Conservation (phyloP, 1,140 invertebrate genomes). For the Lamellibrachia luymesi region DNA sequence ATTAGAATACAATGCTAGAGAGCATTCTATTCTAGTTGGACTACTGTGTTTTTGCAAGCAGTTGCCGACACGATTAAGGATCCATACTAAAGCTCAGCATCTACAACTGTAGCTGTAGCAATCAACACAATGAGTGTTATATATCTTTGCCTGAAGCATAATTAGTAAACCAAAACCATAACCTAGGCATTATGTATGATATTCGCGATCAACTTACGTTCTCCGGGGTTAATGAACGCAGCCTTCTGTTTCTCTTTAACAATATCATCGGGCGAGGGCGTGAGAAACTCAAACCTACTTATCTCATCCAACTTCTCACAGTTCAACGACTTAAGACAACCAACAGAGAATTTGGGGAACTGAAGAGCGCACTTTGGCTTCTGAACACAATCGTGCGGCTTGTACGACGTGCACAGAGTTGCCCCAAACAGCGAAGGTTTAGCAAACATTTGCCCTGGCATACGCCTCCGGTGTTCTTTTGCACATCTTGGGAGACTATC, state of each 20-base stretch:
- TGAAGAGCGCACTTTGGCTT: background rate
- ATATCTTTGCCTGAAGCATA: background rate
- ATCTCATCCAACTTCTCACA: slow-evolving; percentile 21
- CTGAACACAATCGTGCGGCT: background rate
- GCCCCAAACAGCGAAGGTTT: slow-evolving; percentile 6
- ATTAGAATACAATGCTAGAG: too few relatives aligned
- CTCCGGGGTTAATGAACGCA: slow-evolving; percentile 33
- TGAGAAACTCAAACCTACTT: slow-evolving; percentile 61
- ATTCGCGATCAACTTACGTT: slow-evolving; percentile 18
- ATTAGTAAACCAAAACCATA: background rate
- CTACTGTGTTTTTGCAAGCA: background rate
- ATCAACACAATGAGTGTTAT: background rate
- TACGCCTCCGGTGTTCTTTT: background rate
- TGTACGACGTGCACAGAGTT: background rate
- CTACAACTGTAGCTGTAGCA: background rate
- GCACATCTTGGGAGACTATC: background rate
- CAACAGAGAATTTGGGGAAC: background rate
- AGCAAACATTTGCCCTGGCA: background rate
- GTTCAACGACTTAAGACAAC: background rate
- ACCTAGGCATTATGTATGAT: background rate
- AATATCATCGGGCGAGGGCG: slow-evolving; percentile 64
- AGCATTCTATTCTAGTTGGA: background rate
- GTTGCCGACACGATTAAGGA: background rate
- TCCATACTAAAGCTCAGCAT: background rate
- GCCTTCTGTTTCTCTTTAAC: slow-evolving; percentile 52